phyloP scores from a whole-genome alignment of 2,113 vertebrate species.

The Rhipidura dahli region DNA sequence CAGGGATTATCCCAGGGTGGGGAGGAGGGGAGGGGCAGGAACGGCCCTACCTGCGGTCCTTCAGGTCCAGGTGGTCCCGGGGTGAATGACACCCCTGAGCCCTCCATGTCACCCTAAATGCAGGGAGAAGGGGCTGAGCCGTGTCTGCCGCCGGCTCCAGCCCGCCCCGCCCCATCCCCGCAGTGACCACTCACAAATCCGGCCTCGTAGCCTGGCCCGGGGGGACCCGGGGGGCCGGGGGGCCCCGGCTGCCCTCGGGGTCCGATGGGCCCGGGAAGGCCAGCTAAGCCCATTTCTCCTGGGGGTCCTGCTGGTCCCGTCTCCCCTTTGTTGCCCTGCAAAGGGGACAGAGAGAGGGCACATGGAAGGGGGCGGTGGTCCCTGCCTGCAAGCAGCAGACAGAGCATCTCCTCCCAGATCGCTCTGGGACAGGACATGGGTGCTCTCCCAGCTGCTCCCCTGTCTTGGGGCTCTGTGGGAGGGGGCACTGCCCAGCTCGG shows the following conservation, averaged over 20 bases:
- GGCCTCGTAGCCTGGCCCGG: conserved; percentile 69
- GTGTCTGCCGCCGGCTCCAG: rapidly evolving
- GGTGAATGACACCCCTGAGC: conserved; percentile 73
- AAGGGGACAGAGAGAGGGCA: neutral
- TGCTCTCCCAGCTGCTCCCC: neutral
- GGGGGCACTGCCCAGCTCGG: rapidly evolving
- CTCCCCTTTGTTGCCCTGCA: conserved; percentile 82
- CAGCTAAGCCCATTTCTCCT: conserved; percentile 81
- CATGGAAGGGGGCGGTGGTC: neutral
- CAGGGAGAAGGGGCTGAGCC: neutral
- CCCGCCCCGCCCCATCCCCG: neutral
- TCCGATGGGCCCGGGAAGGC: conserved; percentile 87
- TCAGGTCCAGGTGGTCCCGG: conserved; percentile 73
- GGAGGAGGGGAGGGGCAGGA: neutral
- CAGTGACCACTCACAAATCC: conserved; percentile 87
- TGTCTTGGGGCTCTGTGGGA: neutral
- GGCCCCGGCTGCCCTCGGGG: conserved; percentile 83
- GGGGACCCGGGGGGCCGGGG: conserved; percentile 78
- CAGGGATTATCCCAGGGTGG: neutral
- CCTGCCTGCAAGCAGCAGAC: neutral
- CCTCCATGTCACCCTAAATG: conserved; percentile 89
- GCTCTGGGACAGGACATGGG: neutral
- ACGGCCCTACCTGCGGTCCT: conserved; percentile 74
- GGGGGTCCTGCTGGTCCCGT: conserved; percentile 71
- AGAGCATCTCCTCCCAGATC: neutral